Evolutionary conservation across 2,113 vertebrate species (phyloP).

Genomic region (Andinoacara biseriatus): DNA sequence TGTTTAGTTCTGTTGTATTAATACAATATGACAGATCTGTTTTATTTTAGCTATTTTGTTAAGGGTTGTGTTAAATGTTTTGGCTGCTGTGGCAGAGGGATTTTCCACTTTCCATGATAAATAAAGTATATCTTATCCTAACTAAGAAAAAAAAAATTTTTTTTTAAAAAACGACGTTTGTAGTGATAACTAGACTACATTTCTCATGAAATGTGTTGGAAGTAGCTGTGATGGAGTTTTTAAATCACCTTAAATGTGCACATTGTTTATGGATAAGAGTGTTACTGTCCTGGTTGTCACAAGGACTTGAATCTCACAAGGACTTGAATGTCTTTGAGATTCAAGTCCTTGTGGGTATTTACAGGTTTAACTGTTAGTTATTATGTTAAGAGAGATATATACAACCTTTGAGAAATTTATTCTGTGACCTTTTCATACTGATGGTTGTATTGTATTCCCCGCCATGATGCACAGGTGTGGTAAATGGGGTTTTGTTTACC

Average conservation of each 20-base stretch:
- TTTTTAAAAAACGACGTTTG: background rate
- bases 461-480: background rate
- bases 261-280: too few relatives aligned
- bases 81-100: background rate
- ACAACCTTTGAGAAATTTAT: background rate
- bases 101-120: background rate
- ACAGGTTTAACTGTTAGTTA: background rate
- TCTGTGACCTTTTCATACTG: background rate
- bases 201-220: background rate
- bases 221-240: too few relatives aligned
- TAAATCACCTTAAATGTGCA: too few relatives aligned
- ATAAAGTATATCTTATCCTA: background rate
- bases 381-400: rapidly evolving
- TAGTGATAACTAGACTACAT: too few relatives aligned
- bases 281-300: background rate
- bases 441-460: background rate
- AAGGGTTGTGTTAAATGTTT: too few relatives aligned
- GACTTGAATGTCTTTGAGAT: too few relatives aligned
- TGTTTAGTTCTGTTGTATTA: too few relatives aligned
- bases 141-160: background rate
- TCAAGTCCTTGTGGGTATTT: background rate
- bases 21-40: too few relatives aligned
- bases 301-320: too few relatives aligned
- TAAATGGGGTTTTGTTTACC: background rate
- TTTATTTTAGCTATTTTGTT: too few relatives aligned